Base-by-base conservation (phyloP, 2,113 vertebrate species). In the Penelope pileata region DNA sequence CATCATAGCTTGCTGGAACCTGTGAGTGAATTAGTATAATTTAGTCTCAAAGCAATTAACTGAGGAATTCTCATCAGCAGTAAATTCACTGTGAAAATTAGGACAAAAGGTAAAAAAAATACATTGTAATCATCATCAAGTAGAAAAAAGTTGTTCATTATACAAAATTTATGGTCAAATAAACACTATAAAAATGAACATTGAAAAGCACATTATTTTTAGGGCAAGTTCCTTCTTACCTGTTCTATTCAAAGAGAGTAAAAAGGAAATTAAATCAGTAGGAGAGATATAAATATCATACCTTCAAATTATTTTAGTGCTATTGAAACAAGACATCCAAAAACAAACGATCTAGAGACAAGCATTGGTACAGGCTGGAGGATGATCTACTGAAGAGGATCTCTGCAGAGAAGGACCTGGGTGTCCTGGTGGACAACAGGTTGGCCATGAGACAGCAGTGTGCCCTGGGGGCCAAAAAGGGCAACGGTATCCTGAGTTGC, bases 211-310 rank as follows among this genome's bases (percentile, higher is more conserved):
- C 16, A 78, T 89, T 85, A 89, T 92, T 92, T 85, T 91, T 42
- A 76, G 26, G n/a, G 11, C 24, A 78, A 4, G 8, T 86, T 93
- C 24, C 22, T 12, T 23, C 11, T 78, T 81, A 30, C 12, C 22
- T 69, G 8, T 72, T 89, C 27, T 91, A 62, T 89, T 94, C 56
- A 80, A 88, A 92, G 51, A 87, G 19, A 73, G 15, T 58, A 76
- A 82, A 9, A 50, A 22, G 38, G 48, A 94, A 74, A 95, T 94
- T 95, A 91, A 92, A 94, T 86, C 84, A 63, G 84, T 82, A 82
- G 70, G 67, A 89, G 58, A 91, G 70, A 87, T 69, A 88, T 82
- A 94, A 94, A 94, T 91, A 91, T 94, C 96, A 95, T 82, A 73
- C 48, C 85, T 79, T 48, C 67, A 92, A 90, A 94, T 96, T 94